A percentile compares a stretch with the other conserved stretches of the same genome.
Evolutionary conservation across 2,888 invertebrate species (phyloP).

Genomic region (Germaria angustata): DNA sequence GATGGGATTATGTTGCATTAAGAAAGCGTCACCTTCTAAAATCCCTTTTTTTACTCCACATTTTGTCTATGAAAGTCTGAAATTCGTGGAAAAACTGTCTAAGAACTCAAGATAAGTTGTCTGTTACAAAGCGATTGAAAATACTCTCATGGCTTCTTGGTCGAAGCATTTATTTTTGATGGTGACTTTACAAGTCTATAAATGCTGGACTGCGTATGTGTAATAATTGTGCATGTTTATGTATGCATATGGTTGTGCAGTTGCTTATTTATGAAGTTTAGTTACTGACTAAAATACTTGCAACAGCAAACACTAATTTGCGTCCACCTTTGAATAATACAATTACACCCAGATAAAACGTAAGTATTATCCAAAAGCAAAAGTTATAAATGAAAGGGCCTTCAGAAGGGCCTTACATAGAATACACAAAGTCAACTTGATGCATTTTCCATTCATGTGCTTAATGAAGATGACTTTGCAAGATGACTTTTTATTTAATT

Average conservation of each 20-base stretch:
- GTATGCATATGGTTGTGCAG: neutral
- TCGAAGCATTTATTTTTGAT: neutral
- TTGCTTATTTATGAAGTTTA: neutral
- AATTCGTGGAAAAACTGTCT: too few species aligned
- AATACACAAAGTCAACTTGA: neutral
- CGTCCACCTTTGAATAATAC: conserved; percentile 32
- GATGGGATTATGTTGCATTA: too few species aligned
- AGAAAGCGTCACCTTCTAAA: too few species aligned
- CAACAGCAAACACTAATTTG: conserved; percentile 36
- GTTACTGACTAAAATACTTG: conserved; percentile 10
- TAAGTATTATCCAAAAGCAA: neutral
- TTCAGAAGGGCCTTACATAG: neutral
- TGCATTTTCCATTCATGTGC: too few species aligned
- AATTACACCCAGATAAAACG: neutral
- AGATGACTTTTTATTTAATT: too few species aligned
- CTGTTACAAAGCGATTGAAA: neutral
- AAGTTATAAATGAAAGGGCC: neutral
- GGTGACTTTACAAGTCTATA: neutral
- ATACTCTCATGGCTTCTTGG: too few species aligned
- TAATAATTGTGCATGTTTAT: neutral
- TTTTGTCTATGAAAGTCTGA: too few species aligned
- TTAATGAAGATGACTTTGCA: too few species aligned
- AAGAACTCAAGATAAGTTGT: too few species aligned
- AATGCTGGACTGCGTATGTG: conserved; percentile 9
- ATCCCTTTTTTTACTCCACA: too few species aligned